phyloP scores from a whole-genome alignment of 2,888 invertebrate genomes.

The Hecatera dysodea region DNA sequence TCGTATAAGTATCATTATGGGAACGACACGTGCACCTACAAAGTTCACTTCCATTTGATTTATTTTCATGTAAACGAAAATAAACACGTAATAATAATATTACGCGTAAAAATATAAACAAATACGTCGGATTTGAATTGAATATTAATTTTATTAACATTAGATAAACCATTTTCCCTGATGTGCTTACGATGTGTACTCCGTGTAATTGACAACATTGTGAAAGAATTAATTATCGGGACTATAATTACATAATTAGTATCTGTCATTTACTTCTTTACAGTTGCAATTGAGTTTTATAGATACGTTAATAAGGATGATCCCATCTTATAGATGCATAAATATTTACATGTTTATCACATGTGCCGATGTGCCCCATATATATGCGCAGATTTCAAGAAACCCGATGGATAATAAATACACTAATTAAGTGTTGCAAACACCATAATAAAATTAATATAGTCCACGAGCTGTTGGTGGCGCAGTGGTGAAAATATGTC shows the following conservation, averaged over 20 bases:
- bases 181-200: slow-evolving; percentile 17
- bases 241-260: slow-evolving; percentile 48
- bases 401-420: slow-evolving; percentile 66
- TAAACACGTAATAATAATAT: slow-evolving; percentile 50
- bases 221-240: slow-evolving; percentile 48
- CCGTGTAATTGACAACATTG: slow-evolving; percentile 50
- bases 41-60: slow-evolving; percentile 59
- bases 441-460: slow-evolving; percentile 74
- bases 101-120: slow-evolving; percentile 27
- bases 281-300: slow-evolving; percentile 23
- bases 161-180: slow-evolving; percentile 45
- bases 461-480: slow-evolving; percentile 83
- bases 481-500: slow-evolving; percentile 77
- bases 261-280: slow-evolving; percentile 36
- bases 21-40: slow-evolving; percentile 64
- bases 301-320: slow-evolving; percentile 21
- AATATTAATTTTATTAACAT: slow-evolving; percentile 36
- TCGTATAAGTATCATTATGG: slow-evolving; percentile 68
- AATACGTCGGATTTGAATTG: slow-evolving; percentile 44
- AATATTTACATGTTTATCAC: slow-evolving; percentile 64
- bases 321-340: slow-evolving; percentile 32
- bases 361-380: slow-evolving; percentile 71
- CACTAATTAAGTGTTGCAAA: slow-evolving; percentile 76
- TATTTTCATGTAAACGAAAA: slow-evolving; percentile 49
- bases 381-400: slow-evolving; percentile 46